A percentile compares a stretch with the other conserved stretches of the same genome.
phyloP scores from a whole-genome alignment of 2,888 invertebrate species.

The Chironomus riparius region DNA sequence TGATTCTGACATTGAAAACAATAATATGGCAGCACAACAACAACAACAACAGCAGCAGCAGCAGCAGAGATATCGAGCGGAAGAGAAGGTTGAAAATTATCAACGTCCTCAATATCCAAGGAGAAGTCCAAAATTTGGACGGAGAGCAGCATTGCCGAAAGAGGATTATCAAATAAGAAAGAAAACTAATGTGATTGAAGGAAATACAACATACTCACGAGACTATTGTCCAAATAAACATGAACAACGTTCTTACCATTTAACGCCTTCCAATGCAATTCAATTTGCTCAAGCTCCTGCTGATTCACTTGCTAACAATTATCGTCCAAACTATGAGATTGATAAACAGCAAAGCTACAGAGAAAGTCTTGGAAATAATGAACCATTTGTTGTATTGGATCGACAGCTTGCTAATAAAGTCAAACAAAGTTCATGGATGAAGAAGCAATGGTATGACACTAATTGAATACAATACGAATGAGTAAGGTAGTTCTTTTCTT shows the following conservation, averaged over 20 bases:
- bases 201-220: constrained; percentile 36
- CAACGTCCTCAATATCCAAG: constrained; percentile 28
- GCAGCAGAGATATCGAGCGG: background rate
- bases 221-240: constrained; percentile 15
- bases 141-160: constrained; percentile 36
- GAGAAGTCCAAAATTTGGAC: constrained; percentile 36
- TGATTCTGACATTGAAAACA: background rate
- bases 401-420: background rate
- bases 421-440: constrained; percentile 23
- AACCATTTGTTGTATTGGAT: constrained; percentile 20
- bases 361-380: background rate
- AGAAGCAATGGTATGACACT: constrained; percentile 21
- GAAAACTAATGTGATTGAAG: constrained; percentile 37
- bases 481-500: background rate
- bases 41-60: no score
- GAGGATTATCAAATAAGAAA: constrained; percentile 31
- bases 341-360: constrained; percentile 19
- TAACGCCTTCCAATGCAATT: background rate
- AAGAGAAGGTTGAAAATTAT: background rate
- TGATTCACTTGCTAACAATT: constrained; percentile 14
- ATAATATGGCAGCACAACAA: background rate
- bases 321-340: constrained; percentile 20
- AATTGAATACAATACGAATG: background rate
- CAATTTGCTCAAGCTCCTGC: background rate
- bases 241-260: background rate